phyloP scores from a whole-genome alignment of 2,113 vertebrate species.

The Bubo blakistoni region DNA sequence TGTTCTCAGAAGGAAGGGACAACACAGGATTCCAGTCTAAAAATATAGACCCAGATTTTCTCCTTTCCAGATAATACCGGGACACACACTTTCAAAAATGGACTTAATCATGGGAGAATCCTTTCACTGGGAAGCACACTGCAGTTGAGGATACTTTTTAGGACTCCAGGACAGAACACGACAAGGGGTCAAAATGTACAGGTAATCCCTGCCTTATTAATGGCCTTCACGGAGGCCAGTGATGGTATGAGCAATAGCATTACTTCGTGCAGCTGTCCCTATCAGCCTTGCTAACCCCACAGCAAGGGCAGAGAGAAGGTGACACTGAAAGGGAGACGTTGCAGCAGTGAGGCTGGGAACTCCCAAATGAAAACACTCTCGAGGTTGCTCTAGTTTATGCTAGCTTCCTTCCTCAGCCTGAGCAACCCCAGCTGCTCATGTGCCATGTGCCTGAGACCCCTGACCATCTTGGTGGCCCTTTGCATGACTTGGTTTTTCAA shows the following conservation, averaged over 20 bases:
- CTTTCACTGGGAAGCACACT: background rate
- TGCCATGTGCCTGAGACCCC: fast-evolving
- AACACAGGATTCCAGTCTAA: background rate
- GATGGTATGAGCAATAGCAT: background rate
- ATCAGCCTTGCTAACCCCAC: background rate
- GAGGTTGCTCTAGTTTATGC: background rate
- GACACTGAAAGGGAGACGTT: background rate
- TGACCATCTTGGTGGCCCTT: background rate
- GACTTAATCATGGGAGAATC: background rate
- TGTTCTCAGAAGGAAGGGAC: background rate
- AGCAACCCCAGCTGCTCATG: background rate
- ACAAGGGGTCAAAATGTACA: background rate
- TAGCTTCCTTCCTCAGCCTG: background rate
- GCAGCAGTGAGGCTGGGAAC: background rate
- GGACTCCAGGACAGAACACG: background rate
- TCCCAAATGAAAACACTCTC: background rate
- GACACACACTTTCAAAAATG: background rate
- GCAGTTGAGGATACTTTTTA: background rate
- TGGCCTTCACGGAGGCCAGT: background rate
- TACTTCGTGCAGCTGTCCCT: background rate
- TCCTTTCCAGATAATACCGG: background rate
- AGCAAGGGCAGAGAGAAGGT: background rate
- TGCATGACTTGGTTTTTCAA: background rate
- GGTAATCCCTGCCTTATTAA: background rate
- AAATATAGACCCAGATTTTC: slow-evolving; percentile 17